These are phyloP conservation scores for Toxotes jaculatrix DNA, from an alignment of 2,113 vertebrate species.

Conservation along the genomic window DNA sequence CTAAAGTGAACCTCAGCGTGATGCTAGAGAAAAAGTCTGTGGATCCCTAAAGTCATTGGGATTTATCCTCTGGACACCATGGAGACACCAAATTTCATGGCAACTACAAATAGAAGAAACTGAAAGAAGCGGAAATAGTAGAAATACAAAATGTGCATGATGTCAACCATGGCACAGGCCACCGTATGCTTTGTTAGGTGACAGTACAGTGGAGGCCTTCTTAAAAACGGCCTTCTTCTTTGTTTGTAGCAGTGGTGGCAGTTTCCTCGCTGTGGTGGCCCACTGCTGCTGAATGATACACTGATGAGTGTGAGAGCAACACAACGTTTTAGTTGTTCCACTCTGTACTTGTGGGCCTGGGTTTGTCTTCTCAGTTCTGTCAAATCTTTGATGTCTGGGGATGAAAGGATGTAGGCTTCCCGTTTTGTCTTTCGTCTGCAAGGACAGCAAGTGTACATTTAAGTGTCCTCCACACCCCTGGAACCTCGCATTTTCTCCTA, in stretches of 20 bases:
- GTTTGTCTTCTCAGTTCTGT: slow-evolving; percentile 31
- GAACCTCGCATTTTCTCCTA: slow-evolving; percentile 37
- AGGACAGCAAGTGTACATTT: slow-evolving; percentile 33
- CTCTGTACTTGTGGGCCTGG: slow-evolving; percentile 21
- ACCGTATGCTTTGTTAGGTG: neutral
- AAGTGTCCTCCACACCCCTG: slow-evolving; percentile 60
- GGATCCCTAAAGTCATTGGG: too few species aligned
- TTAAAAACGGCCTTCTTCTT: neutral
- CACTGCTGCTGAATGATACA: slow-evolving; percentile 8
- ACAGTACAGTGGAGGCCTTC: neutral
- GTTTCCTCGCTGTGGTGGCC: neutral
- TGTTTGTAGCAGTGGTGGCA: neutral
- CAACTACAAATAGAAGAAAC: neutral
- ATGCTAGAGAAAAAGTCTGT: neutral
- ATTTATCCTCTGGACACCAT: neutral
- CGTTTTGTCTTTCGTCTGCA: slow-evolving; percentile 40
- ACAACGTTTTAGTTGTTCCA: neutral
- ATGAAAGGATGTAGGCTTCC: slow-evolving; percentile 63
- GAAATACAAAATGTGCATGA: neutral
- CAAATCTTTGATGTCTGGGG: slow-evolving; percentile 64
- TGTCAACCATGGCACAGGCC: neutral
- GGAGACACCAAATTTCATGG: neutral
- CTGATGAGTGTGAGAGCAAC: neutral
- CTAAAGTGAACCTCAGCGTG: neutral
- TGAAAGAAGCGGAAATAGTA: neutral